These are phyloP conservation scores for Marisa cornuarietis DNA, from an alignment of 1,140 invertebrate species.

Conservation along the genomic window DNA sequence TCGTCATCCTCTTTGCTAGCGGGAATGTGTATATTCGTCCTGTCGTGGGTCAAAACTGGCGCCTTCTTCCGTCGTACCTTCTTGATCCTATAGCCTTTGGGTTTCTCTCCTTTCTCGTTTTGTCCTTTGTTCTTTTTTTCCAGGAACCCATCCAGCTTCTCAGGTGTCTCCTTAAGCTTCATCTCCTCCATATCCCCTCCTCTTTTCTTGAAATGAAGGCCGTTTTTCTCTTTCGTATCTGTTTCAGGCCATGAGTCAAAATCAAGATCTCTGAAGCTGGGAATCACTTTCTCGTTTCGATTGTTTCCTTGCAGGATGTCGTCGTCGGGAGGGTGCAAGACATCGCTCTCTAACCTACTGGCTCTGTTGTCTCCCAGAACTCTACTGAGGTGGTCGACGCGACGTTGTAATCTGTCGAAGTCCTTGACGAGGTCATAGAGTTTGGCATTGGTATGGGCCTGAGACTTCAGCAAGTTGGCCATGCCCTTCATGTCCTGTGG, in stretches of 20 bases:
- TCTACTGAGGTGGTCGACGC: neutral
- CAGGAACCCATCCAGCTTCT: too few relatives aligned
- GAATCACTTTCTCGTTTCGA: neutral
- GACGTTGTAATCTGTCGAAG: neutral
- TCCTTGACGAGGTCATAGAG: neutral
- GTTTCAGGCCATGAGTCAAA: neutral
- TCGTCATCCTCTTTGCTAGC: too few relatives aligned
- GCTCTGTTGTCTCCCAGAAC: neutral
- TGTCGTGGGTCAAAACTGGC: too few relatives aligned
- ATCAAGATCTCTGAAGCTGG: neutral
- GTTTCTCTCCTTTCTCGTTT: neutral
- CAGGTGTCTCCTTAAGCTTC: too few relatives aligned
- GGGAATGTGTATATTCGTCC: too few relatives aligned
- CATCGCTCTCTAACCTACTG: neutral
- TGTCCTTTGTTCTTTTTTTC: neutral
- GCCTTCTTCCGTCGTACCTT: too few relatives aligned
- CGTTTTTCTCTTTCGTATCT: neutral
- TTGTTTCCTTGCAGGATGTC: neutral
- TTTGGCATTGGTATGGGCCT: conserved; percentile 5
- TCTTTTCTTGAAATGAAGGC: neutral
- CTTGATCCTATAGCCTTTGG: too few relatives aligned
- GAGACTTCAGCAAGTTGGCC: neutral
- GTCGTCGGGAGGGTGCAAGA: neutral
- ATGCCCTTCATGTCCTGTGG: conserved; percentile 4
- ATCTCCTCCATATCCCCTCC: neutral